Percentiles rank a stretch among this genome's conserved stretches.
Evolutionary conservation across 1,140 invertebrate genomes (phyloP).

Genomic region (Chironomus tepperi): DNA sequence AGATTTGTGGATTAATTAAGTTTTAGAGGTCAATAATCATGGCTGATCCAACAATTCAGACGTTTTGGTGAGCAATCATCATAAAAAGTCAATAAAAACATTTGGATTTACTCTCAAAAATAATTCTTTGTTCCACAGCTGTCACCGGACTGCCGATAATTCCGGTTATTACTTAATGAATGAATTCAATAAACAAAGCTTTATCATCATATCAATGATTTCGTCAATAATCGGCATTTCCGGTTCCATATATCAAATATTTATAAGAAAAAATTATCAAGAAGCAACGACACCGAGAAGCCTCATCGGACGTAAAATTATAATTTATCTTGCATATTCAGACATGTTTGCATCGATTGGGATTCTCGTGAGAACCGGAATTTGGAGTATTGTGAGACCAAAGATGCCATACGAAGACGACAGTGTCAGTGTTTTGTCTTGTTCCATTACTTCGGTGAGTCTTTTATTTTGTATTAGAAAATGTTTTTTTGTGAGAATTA

Average conservation of each 20-base stretch:
- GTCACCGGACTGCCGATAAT: slow-evolving; percentile 53
- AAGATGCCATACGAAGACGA: slow-evolving; percentile 55
- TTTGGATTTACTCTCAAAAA: background rate
- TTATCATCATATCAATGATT: slow-evolving; percentile 61
- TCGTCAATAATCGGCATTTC: slow-evolving; percentile 62
- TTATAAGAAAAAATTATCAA: slow-evolving; percentile 39
- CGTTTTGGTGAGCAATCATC: slow-evolving; percentile 45
- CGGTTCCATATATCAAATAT: slow-evolving; percentile 61
- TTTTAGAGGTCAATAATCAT: slow-evolving; percentile 40
- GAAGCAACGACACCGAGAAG: slow-evolving; percentile 30
- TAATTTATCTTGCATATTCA: slow-evolving; percentile 66
- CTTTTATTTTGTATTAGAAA: background rate
- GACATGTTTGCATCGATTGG: slow-evolving; percentile 67
- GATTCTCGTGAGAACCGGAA: slow-evolving; percentile 58
- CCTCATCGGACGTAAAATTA: slow-evolving; percentile 56
- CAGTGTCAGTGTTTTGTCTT: slow-evolving; percentile 56
- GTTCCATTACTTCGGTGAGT: slow-evolving; percentile 62
- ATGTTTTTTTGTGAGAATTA: too few species aligned
- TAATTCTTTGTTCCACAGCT: slow-evolving; percentile 37
- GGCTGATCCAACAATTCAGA: slow-evolving; percentile 72
- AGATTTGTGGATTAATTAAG: slow-evolving; percentile 5
- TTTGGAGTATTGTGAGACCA: slow-evolving; percentile 59
- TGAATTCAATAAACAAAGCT: slow-evolving; percentile 58
- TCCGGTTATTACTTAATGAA: slow-evolving; percentile 52
- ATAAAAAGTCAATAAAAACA: background rate